Conservation (phyloP, 2,113 vertebrate species). For the Phalacrocorax aristotelis region DNA sequence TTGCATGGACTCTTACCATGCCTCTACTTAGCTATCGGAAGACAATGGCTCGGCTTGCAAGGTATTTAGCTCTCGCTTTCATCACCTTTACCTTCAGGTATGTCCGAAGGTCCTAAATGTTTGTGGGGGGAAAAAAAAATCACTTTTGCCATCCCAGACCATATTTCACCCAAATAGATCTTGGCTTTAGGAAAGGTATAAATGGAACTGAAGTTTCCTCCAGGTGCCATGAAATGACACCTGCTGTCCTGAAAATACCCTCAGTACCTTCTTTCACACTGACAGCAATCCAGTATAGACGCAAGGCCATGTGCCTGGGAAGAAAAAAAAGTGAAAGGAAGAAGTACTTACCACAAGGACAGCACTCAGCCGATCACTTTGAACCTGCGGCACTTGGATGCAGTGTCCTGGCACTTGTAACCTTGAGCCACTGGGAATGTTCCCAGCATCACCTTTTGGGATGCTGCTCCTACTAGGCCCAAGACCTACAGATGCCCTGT, state of each 20-base stretch:
- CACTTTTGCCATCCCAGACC: not conserved
- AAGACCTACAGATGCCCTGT: conserved; percentile 65
- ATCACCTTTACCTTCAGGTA: not conserved
- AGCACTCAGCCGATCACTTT: conserved; percentile 61
- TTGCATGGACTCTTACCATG: not conserved
- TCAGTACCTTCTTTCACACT: not conserved
- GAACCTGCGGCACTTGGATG: conserved; percentile 71
- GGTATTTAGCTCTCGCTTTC: not conserved
- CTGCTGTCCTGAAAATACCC: not conserved
- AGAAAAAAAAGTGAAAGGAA: not conserved
- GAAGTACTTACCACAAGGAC: conserved; percentile 66
- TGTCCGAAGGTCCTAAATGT: not conserved
- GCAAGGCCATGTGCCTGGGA: not conserved
- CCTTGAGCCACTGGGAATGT: conserved; percentile 37
- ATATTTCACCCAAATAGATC: not conserved
- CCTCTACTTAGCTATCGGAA: not conserved
- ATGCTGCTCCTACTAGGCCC: conserved; percentile 43
- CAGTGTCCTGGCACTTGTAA: conserved; percentile 66
- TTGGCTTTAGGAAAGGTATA: not conserved
- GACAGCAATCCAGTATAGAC: not conserved
- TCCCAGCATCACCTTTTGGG: conserved; percentile 52
- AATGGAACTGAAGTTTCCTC: not conserved
- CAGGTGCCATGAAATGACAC: not conserved
- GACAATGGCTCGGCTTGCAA: not conserved
- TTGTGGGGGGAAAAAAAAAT: fast-evolving